Base-by-base conservation (phyloP, 1,140 invertebrate genomes). In the Zaprionus davidi region DNA sequence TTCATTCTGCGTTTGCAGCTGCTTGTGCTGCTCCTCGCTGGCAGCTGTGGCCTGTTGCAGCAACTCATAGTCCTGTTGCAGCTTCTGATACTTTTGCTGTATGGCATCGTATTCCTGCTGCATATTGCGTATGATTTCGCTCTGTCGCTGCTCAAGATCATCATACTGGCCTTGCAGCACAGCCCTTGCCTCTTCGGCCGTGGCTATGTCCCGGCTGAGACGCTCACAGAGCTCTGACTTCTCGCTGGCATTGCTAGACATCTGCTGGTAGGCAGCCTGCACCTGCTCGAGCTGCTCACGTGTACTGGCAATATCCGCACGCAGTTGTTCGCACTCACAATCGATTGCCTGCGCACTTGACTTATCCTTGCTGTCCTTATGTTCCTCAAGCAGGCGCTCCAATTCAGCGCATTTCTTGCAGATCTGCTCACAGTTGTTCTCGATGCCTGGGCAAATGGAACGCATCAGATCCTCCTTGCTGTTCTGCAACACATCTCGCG, bases 341-440 rank as follows among this genome's bases (percentile, higher is more conserved):
- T 76, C 59, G 6, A 80, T 57, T 22, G 49, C 28, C 28, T 78
- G 60, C 1, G 46, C 44, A 38, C 74, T 2, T 9, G 70, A 62
- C 9, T 84, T 41, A 2, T 62, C 34, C 3, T 20, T 53, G 22
- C 57, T 38, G 41, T 76, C 9, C 31, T 34, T 78, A 5, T 72
- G 53, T 2, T 78, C 46, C 7, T 77, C 71, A 17, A 90, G 26
- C 7, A 88, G 22, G 5, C 51, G 70, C 41, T 79, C 78, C 28
- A 91, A n/a, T 12, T 86, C 70, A 22, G 57, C 60, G 55, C 88
- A 90, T 38, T 88, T 88, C 12, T 65, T 20, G 62, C 83, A 91
- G 20, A 88, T 79, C 7, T 53, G 17, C 17, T 88, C 78, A 26
- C 73, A 82, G 46, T 46, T 80, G 6, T 53, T 28, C 51, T 87